Percentiles rank a stretch among this genome's conserved stretches.
Evolutionary conservation across 2,113 vertebrate species (phyloP).

Genomic region (Sylvietta virens): DNA sequence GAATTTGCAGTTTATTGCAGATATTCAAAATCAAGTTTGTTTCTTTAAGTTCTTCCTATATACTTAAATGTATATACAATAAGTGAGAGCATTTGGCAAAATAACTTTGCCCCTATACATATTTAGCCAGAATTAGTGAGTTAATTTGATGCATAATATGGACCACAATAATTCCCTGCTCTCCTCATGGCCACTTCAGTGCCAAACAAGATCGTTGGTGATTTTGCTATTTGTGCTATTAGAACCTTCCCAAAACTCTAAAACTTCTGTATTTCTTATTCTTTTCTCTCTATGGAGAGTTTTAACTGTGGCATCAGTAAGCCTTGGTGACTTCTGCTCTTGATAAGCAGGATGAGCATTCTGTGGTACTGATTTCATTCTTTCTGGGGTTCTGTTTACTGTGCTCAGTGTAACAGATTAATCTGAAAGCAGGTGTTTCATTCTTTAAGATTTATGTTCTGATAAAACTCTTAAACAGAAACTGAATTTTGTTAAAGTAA

Average conservation of each 20-base stretch:
- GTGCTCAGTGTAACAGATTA: background rate
- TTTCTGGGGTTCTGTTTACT: background rate
- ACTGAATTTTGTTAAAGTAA: background rate
- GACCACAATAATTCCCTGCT: background rate
- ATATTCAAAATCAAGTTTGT: background rate
- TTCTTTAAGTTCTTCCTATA: background rate
- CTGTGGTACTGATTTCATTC: background rate
- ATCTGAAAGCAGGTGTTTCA: background rate
- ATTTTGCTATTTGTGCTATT: background rate
- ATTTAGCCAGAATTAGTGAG: background rate
- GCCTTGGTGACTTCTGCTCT: background rate
- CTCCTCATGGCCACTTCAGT: background rate
- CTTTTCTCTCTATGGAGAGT: background rate
- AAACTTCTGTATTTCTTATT: background rate
- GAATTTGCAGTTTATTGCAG: background rate
- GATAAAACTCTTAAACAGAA: background rate
- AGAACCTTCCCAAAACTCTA: background rate
- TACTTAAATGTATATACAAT: background rate
- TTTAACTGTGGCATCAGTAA: background rate
- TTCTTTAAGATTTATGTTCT: constrained; percentile 17
- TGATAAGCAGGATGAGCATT: background rate
- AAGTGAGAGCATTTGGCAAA: background rate
- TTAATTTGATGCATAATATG: background rate
- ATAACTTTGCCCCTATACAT: background rate
- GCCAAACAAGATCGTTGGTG: fast-evolving